Evolutionary conservation across 2,797 vertebrate genomes (phyloP), one percentile per base, ranked within the genome.

Genomic region (Tokudaia tokunoshimensis): DNA sequence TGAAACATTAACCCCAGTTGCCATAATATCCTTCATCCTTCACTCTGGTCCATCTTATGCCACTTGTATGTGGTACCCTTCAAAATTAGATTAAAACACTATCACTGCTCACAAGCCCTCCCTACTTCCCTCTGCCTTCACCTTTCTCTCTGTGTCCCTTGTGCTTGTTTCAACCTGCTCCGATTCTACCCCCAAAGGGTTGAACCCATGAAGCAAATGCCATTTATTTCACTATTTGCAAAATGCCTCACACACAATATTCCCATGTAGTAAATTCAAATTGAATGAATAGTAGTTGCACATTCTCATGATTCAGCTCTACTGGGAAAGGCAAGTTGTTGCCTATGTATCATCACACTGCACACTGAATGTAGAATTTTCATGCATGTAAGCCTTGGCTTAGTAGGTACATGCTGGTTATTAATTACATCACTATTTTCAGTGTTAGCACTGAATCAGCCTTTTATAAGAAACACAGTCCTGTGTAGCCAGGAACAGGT

Each of bases 261-360:
- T 57, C 29, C 14, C 50, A 89, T 75, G 75, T 50, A 57, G 78
- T 3, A 95, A 79, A 96, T 85, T 88, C 22, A 95, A 87, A 59
- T 11, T 15, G 29, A 61, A 34, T 74, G 9, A 74, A 83, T 85
- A 75, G 63, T 24, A 63, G 92, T 76, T 55, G 37, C 50, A 93
- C 15, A 57, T 20, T 86, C 4, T 37, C 19, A 72, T 84, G 65
- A 87, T 52, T 41, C 63, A 81, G 26, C 24, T 92, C 52, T 80
- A 82, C n/a, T 79, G 63, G 67, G 2, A 65, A 72, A 72, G 44
- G 67, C 91, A 94, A 34, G 3, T 14, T 15, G 22, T 34, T 19
- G 9, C 44, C 65, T 22, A 26, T 26, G 41, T 24, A 74, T 57
- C 74, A 83, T 10, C 9, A 26, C n/a, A 44, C 6, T 29, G 4